Conservation (phyloP, 2,113 vertebrate genomes). For the Oxyruncus cristatus region DNA sequence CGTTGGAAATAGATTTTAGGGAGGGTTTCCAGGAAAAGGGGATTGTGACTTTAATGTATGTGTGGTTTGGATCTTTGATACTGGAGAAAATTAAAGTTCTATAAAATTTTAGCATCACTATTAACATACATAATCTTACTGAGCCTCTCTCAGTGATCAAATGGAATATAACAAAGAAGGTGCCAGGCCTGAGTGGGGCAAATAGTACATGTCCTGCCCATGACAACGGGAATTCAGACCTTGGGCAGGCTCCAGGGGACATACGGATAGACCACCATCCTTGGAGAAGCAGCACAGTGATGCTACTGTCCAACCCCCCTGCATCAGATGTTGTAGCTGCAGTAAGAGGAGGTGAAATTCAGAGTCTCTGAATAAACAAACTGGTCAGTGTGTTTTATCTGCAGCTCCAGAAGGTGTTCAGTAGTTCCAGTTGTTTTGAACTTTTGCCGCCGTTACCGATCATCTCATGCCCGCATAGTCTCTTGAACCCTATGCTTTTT, state of each 20-base stretch:
- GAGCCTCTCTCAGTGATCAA: not conserved
- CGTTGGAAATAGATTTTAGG: not conserved
- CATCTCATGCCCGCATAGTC: not conserved
- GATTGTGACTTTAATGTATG: not conserved
- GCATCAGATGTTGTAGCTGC: not conserved
- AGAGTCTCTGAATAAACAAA: not conserved
- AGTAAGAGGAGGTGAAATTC: not conserved
- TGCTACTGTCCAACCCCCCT: not conserved
- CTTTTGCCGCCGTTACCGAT: not conserved
- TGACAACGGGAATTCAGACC: not conserved
- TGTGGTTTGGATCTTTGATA: not conserved
- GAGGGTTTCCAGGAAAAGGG: not conserved
- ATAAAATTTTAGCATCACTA: not conserved
- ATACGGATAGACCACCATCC: not conserved
- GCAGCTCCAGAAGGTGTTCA: not conserved
- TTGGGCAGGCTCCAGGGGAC: not conserved
- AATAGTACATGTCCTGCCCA: fast-evolving
- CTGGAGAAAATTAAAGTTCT: not conserved
- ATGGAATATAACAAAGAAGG: not conserved
- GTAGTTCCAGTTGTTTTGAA: not conserved
- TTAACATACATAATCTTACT: not conserved
- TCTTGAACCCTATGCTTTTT: not conserved
- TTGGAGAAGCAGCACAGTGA: not conserved
- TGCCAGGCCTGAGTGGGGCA: not conserved
- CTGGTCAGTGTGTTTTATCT: not conserved